Percentiles rank a stretch among this genome's conserved stretches.
Conservation (phyloP, 2,113 vertebrate genomes). For the Zeus faber region DNA sequence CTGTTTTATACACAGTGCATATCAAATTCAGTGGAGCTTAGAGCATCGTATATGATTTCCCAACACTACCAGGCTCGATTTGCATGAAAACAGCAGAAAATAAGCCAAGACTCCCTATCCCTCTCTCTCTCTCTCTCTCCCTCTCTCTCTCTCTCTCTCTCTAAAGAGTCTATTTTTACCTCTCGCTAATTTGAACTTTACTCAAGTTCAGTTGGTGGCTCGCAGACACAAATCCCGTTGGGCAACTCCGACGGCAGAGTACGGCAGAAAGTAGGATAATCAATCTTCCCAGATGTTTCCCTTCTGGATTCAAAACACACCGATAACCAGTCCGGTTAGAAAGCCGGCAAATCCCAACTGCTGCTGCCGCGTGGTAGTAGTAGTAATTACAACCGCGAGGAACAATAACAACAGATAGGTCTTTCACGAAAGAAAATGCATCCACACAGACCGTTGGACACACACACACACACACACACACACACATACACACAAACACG, state of each 20-base stretch:
- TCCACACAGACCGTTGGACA: neutral
- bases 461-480: constrained; percentile 17
- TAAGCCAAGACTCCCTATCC: too few species aligned
- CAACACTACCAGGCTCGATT: neutral
- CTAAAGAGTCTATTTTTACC: constrained; percentile 2
- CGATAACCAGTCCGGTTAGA: constrained; percentile 71
- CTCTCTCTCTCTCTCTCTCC: neutral
- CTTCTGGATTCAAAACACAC: constrained; percentile 46
- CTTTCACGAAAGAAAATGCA: constrained; percentile 9
- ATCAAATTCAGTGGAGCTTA: neutral
- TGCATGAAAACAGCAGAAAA: constrained; percentile 2
- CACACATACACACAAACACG: neutral
- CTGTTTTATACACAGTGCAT: neutral
- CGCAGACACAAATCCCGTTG: constrained; percentile 25
- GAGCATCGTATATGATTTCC: neutral
- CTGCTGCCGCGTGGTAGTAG: constrained; percentile 41
- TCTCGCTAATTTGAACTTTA: neutral
- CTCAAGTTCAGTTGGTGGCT: neutral
- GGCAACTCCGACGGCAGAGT: too few species aligned
- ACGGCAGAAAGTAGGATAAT: constrained; percentile 24
- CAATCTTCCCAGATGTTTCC: constrained; percentile 49
- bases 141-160: neutral
- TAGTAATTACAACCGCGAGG: constrained; percentile 61
- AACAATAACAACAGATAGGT: constrained; percentile 42
- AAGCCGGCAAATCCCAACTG: constrained; percentile 38